These are phyloP conservation scores for Tetragonula clypearis DNA, from an alignment of 1,140 invertebrate genomes.

Conservation along the genomic window DNA sequence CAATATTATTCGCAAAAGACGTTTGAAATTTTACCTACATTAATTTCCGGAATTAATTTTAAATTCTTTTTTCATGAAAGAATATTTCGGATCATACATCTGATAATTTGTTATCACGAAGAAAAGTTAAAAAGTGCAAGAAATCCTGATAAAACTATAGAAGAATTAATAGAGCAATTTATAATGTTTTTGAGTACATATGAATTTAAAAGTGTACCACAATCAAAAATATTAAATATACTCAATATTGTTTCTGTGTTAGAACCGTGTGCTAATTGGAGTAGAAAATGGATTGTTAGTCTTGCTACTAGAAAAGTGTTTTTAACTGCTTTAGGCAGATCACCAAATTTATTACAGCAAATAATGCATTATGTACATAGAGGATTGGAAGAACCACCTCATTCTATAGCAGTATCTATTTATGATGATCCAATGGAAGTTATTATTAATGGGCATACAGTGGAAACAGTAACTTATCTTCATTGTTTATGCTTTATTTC, in stretches of 20 bases:
- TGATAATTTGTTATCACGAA: conserved; percentile 75
- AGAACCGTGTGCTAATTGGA: conserved; percentile 77
- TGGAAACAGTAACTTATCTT: conserved; percentile 76
- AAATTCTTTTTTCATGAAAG: conserved; percentile 79
- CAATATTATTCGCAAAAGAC: conserved; percentile 71
- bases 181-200: conserved; percentile 71
- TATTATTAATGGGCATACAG: conserved; percentile 76
- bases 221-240: conserved; percentile 68
- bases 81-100: conserved; percentile 73
- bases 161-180: conserved; percentile 78
- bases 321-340: conserved; percentile 70
- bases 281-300: conserved; percentile 75
- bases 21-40: conserved; percentile 72
- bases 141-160: conserved; percentile 70
- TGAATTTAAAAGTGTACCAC: conserved; percentile 54
- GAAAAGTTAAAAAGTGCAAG: conserved; percentile 73
- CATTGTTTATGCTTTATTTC: conserved; percentile 75
- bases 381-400: conserved; percentile 69
- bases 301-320: conserved; percentile 72
- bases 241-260: conserved; percentile 76
- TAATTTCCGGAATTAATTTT: conserved; percentile 77
- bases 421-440: conserved; percentile 72
- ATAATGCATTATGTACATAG: conserved; percentile 63
- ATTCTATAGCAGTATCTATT: conserved; percentile 66
- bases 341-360: conserved; percentile 71